Evolutionary conservation across 2,797 vertebrate genomes (phyloP).

Genomic region (Epinephelus coioides): DNA sequence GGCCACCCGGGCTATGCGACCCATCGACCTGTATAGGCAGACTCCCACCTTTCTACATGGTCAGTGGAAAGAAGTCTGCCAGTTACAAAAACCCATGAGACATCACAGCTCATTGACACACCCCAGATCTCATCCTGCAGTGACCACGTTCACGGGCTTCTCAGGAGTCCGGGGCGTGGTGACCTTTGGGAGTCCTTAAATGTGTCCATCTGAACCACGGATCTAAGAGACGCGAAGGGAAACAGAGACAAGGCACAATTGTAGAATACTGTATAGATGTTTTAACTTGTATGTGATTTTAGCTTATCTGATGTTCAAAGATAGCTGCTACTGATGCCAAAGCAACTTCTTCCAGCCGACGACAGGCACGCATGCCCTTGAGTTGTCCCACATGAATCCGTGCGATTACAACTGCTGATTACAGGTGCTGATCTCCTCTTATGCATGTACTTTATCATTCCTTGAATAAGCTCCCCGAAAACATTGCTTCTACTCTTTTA

Average conservation of each 20-base stretch:
- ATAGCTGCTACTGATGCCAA: conserved; percentile 61
- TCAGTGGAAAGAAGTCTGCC: conserved; percentile 84
- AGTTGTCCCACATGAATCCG: conserved; percentile 26
- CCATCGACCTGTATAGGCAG: conserved; percentile 85
- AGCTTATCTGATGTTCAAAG: conserved; percentile 59
- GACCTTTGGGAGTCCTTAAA: conserved; percentile 62
- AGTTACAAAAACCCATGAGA: conserved; percentile 81
- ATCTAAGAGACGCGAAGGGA: conserved; percentile 59
- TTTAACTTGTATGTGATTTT: conserved; percentile 64
- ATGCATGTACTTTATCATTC: conserved; percentile 39
- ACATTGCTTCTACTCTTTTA: conserved; percentile 20
- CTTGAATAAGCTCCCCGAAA: conserved; percentile 47
- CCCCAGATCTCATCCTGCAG: conserved; percentile 61
- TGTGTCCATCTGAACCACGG: conserved; percentile 52
- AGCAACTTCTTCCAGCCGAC: conserved; percentile 45
- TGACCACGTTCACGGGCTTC: conserved; percentile 40
- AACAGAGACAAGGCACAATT: conserved; percentile 67
- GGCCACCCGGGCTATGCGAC: conserved; percentile 87
- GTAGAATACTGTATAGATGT: conserved; percentile 81
- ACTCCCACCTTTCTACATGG: conserved; percentile 82
- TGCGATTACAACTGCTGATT: conserved; percentile 15
- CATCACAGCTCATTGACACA: conserved; percentile 44
- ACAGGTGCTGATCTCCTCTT: conserved; percentile 32
- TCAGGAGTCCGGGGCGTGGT: conserved; percentile 35
- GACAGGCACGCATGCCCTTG: conserved; percentile 33